Evolutionary conservation across 2,797 vertebrate genomes (phyloP).

Genomic region (Buceros bicornis): DNA sequence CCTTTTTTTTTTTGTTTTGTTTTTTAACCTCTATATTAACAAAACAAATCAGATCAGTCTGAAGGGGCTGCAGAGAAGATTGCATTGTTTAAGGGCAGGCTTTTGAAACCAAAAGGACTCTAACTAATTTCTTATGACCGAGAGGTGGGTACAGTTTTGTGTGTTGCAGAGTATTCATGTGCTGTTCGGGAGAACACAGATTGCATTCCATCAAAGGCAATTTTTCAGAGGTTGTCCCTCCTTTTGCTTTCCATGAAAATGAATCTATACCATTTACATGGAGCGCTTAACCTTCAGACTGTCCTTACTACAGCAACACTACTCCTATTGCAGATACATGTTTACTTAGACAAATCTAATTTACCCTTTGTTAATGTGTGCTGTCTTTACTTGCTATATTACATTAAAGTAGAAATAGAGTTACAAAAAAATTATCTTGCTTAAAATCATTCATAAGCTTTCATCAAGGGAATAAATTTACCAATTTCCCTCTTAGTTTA

Average conservation of each 20-base stretch:
- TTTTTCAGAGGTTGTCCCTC: slow-evolving; percentile 71
- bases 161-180: slow-evolving; percentile 42
- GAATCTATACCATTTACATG: slow-evolving; percentile 63
- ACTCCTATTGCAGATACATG: slow-evolving; percentile 80
- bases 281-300: slow-evolving; percentile 83
- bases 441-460: slow-evolving; percentile 82
- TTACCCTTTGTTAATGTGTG: slow-evolving; percentile 85
- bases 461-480: slow-evolving; percentile 81
- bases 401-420: slow-evolving; percentile 87
- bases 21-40: neutral
- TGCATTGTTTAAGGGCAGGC: neutral
- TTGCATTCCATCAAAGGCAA: slow-evolving; percentile 70
- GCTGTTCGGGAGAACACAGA: slow-evolving; percentile 67
- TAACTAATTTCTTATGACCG: slow-evolving; percentile 18
- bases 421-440: slow-evolving; percentile 84
- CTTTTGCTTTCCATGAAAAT: slow-evolving; percentile 76
- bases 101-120: slow-evolving; percentile 41
- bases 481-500: slow-evolving; percentile 82
- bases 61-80: neutral
- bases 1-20: neutral
- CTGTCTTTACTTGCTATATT: slow-evolving; percentile 84
- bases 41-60: neutral
- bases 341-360: slow-evolving; percentile 88
- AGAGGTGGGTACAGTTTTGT: slow-evolving; percentile 33
- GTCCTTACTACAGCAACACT: slow-evolving; percentile 79